Evolutionary conservation across 2,113 vertebrate genomes (phyloP).

Genomic region (Serinus canaria): DNA sequence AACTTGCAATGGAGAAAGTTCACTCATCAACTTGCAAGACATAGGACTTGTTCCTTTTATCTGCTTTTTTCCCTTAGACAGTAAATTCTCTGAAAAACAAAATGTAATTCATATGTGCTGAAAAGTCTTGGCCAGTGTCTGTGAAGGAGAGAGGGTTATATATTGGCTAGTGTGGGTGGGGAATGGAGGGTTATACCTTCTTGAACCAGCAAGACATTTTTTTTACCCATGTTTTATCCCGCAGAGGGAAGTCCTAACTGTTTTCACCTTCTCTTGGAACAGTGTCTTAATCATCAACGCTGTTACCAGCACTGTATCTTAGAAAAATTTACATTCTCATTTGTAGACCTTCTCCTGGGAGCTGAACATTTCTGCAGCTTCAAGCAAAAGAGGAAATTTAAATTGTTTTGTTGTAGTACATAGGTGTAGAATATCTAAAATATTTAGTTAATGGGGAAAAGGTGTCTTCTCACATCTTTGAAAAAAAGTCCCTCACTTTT

Average conservation of each 20-base stretch:
- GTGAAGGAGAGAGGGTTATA: background rate
- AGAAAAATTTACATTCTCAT: background rate
- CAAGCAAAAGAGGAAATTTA: background rate
- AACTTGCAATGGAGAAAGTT: background rate
- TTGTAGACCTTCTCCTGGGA: background rate
- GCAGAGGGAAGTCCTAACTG: background rate
- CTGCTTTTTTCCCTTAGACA: background rate
- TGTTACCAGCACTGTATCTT: background rate
- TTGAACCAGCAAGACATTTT: background rate
- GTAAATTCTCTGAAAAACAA: background rate
- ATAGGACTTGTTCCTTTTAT: background rate
- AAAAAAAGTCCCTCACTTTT: background rate
- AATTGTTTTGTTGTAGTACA: background rate
- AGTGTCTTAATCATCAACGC: background rate
- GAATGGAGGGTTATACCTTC: background rate
- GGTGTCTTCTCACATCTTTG: background rate
- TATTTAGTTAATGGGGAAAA: background rate
- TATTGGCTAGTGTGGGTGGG: background rate
- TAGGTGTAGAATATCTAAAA: background rate
- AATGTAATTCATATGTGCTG: background rate
- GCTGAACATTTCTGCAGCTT: background rate
- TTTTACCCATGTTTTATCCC: background rate
- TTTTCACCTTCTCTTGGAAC: background rate
- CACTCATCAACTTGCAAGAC: background rate
- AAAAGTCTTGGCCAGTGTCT: background rate